Evolutionary conservation across 2,113 vertebrate species (phyloP), one percentile per base, ranked within the genome.

Genomic region (Sturnus vulgaris): DNA sequence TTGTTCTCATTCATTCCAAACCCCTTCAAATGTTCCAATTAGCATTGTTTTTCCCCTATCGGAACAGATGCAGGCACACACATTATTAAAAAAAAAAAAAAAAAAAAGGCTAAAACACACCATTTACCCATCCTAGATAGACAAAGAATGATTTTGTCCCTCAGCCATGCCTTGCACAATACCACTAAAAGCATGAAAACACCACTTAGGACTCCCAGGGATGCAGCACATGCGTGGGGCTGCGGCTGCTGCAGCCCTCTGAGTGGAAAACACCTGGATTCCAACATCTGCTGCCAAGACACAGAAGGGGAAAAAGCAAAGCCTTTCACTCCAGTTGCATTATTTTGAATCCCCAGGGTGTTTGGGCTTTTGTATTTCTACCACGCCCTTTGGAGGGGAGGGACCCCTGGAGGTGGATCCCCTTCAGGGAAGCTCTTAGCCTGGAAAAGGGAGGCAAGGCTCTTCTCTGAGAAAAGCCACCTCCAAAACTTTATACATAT

Each of bases 201-300:
- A 3, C 10, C 82, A 66, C 52, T 49, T 2, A 27, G 61, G 63
- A 8, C 44, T 57, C 61, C 56, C 33, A 35, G 49, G 72, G 46
- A 47, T 0, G 19, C 27, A 55, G 57, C 44, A 13, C 60, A 9
- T 1, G 9, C 0, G 2, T 5, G 0, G 4, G 72, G 78, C 68
- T 42, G 65, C 0, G 13, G 49, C 57, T 10, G 7, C 37, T 57
- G 37, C 78, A 72, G 76, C 76, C 39, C 68, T 10, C 37, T 35
- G 75, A 9, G 3, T 15, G 64, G 28, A 22, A 1, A 30, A 69
- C 47, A 77, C 79, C 81, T 70, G 49, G 60, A 53, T 55, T 68
- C 44, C 80, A 92, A n/a, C 49, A 52, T 40, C 77, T 63, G n/a
- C 14, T 7, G 4, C 60, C 10, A 7, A 12, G 53, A 42, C 15